Base-by-base conservation (phyloP, 2,797 vertebrate genomes). In the Oreonectes daqikongensis region DNA sequence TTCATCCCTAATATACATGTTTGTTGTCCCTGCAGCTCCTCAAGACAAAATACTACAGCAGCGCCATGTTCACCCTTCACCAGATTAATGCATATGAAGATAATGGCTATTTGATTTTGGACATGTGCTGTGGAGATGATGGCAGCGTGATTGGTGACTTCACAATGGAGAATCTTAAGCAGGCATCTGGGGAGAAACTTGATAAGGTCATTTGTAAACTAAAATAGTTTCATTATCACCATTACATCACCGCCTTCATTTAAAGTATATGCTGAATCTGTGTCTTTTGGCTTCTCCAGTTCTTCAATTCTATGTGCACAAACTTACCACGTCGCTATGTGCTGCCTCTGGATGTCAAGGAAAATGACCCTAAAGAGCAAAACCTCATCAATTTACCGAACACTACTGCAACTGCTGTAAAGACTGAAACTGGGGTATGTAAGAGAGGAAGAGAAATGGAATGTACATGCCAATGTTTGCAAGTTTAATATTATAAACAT, bases 61-160 rank as follows among this genome's bases (percentile, higher is more conserved):
- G 44, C 8, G 77, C 95, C 44, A 94, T 98, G 87, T 86, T 91
- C 44, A 86, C 82, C 2, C 94, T 97, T 85, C 96, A 99, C 88
- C 95, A 97, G 86, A 97, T 97, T 87, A 98, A 97, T 35, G 94
- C 96, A 35, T 98, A 91, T 75, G 97, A 98, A 84, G 94, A 98
- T 18, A 64, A 84, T 5, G 95, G 91, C 50, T 95, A 93, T 72
- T 85, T 99, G 84, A 90, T 99, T 28, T 90, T 97, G 88, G 96
- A 98, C 87, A 88, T 97, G 86, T 97, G 95, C 87, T 95, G 95
- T 69, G 92, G 94, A 32, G 95, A 96, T 28, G 89, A 95, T 3
- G 96, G 95, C 3, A 79, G 66, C 7, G 81, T 76, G 76, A 84
- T 97, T 15, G 90, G 90, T 1, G 66, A 91, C 26, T 96, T 93